Evolutionary conservation across 2,888 invertebrate species (phyloP).

Genomic region (Phortica magna): DNA sequence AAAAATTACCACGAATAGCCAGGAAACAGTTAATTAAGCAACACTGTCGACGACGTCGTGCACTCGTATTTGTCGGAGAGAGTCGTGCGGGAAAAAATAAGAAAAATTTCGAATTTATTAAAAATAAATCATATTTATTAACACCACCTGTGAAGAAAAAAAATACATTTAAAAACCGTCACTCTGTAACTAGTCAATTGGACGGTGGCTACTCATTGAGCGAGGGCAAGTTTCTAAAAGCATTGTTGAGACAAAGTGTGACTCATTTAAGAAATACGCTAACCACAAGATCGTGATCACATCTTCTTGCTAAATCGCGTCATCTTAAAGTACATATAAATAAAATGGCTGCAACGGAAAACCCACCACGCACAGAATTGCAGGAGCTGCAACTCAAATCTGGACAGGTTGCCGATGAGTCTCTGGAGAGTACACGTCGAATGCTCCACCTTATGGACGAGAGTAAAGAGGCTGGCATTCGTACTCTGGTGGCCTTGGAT

Average conservation of each 20-base stretch:
- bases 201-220: neutral
- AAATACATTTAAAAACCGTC: neutral
- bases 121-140: too few species aligned
- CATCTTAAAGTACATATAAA: neutral
- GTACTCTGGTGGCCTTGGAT: slow-evolving; percentile 70
- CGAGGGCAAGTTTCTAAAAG: neutral
- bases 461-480: slow-evolving; percentile 73
- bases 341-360: slow-evolving; percentile 63
- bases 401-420: slow-evolving; percentile 71
- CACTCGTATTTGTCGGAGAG: too few species aligned
- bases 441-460: slow-evolving; percentile 72
- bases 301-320: slow-evolving; percentile 58
- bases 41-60: too few species aligned
- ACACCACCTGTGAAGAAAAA: neutral
- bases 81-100: too few species aligned
- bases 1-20: too few species aligned
- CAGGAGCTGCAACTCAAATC: slow-evolving; percentile 72
- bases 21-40: too few species aligned
- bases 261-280: slow-evolving; percentile 52
- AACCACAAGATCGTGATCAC: slow-evolving; percentile 41
- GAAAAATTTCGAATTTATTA: too few species aligned
- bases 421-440: slow-evolving; percentile 71
- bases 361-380: slow-evolving; percentile 70
- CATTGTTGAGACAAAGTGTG: slow-evolving; percentile 44
- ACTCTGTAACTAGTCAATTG: neutral